Base-by-base conservation (phyloP, 2,113 vertebrate genomes). In the Campylomormyrus tamandua region DNA sequence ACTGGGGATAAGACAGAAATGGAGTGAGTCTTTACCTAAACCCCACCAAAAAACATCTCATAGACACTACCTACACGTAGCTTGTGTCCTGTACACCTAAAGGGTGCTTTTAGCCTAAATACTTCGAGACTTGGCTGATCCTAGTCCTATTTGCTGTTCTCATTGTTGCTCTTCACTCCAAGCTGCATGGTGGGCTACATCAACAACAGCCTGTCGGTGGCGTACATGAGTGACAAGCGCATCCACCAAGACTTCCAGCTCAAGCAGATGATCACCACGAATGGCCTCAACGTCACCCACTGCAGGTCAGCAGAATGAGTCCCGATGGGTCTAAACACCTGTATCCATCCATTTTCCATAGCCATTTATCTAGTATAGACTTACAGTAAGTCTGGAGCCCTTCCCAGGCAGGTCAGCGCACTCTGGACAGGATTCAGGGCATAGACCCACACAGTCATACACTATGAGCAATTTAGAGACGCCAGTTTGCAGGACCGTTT, bases 131-230 rank as follows among this genome's bases (percentile, higher is more conserved):
- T 8, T 77, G 3, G 15, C 70, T 80, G 48, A 87, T n/a, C n/a
- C 27, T 27, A 35, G 24, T 13, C 84, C 27, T 35, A 39, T 39
- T 0, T 53, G 2, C 49, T 39, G 15, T 24, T 17, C 66, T n/a
- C 3, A 19, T 66, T n/a, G 27, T 50, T 17, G 49, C 45, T 13
- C 39, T 62, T 58, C 10, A n/a, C 39, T 89, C 88, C 0, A 93
- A 99, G 98, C 93, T 99, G 98, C 92, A 96, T 96, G 94, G 92
- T 94, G 0, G 97, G 97, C 1, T 99, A 99, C 89, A 94, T 98
- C 90, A 96, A 97, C 90, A 92, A 97, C 95, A 98, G 97, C 27
- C 95, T 99, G 91, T 96, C 97, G 0, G 58, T 93, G 0, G 98
- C 97, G 56, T 90, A 83, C 39, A 15, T 94, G 89, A 84, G 45